Conservation (phyloP, 2,888 invertebrate species). For the Apeira syringaria region DNA sequence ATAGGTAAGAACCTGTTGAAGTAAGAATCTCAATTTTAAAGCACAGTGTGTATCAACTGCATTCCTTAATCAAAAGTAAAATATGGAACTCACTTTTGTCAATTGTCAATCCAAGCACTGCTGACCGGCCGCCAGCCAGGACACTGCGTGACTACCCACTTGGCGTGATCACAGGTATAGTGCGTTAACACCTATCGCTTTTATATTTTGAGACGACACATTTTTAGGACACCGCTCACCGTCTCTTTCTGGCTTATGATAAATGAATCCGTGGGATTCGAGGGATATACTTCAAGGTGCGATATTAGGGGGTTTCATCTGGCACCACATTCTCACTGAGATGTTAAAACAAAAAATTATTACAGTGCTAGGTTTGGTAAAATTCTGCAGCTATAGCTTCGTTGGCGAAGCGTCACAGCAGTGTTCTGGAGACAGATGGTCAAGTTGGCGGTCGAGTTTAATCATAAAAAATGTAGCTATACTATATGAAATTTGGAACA, state of each 20-base stretch:
- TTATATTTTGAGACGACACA: slow-evolving; percentile 68
- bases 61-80: slow-evolving; percentile 26
- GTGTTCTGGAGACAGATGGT: no score
- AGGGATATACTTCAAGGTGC: slow-evolving; percentile 28
- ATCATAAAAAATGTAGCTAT: no score
- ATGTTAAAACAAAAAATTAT: no score
- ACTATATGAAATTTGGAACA: no score
- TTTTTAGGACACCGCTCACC: slow-evolving; percentile 52
- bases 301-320: no score
- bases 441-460: no score
- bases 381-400: no score
- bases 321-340: no score
- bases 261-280: slow-evolving; percentile 16
- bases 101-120: slow-evolving; percentile 34
- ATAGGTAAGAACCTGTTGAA: no score
- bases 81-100: slow-evolving; percentile 56
- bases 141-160: slow-evolving; percentile 54
- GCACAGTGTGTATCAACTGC: slow-evolving; percentile 3
- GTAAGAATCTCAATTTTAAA: no score
- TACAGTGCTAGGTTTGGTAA: no score
- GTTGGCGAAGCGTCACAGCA: no score
- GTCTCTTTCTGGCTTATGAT: slow-evolving; percentile 44
- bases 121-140: slow-evolving; percentile 48
- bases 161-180: slow-evolving; percentile 63
- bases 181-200: slow-evolving; percentile 63